Conservation (phyloP, 1,140 invertebrate genomes). For the Notospermus geniculatus region DNA sequence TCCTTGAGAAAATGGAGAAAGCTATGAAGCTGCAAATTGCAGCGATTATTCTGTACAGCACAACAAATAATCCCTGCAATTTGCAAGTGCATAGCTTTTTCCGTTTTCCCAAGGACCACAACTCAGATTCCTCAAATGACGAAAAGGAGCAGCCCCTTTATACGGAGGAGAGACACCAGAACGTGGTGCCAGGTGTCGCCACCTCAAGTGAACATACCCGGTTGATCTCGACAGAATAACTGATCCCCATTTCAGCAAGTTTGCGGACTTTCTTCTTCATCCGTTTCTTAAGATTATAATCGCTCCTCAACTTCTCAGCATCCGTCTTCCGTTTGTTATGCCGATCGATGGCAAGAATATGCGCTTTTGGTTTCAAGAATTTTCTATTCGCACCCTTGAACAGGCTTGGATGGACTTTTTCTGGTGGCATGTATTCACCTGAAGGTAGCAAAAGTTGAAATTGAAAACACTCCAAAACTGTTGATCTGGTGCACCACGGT, state of each 20-base stretch:
- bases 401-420: constrained; percentile 32
- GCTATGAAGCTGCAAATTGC: too few species aligned
- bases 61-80: too few species aligned
- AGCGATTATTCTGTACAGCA: too few species aligned
- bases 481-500: background rate
- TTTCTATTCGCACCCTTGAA: constrained; percentile 32
- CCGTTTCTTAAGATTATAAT: background rate
- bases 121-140: too few species aligned
- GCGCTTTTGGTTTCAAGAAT: constrained; percentile 12
- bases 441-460: constrained; percentile 5
- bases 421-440: constrained; percentile 29
- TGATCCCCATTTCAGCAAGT: constrained; percentile 8
- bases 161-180: too few species aligned
- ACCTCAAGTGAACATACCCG: background rate
- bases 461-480: background rate
- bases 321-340: constrained; percentile 20
- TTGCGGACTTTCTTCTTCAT: constrained; percentile 5
- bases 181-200: too few species aligned
- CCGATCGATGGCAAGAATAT: constrained; percentile 10
- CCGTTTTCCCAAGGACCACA: too few species aligned
- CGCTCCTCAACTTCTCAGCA: background rate
- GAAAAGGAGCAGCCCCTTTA: too few species aligned
- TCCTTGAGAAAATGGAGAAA: too few species aligned
- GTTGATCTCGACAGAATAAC: background rate
- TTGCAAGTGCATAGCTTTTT: too few species aligned